Base-by-base conservation (phyloP, 2,888 invertebrate species). In the Portevinia maculata region DNA sequence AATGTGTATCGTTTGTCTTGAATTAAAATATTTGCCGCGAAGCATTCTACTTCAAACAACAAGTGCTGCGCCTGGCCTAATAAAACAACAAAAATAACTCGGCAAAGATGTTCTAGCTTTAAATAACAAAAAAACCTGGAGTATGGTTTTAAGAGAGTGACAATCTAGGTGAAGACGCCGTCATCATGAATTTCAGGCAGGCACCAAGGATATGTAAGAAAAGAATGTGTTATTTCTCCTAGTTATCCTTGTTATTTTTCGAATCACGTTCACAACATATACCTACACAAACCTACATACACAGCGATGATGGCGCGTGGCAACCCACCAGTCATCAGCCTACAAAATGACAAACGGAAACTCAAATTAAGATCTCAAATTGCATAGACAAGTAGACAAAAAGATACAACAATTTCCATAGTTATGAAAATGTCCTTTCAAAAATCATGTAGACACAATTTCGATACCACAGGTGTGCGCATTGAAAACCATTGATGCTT, bases 191-290 rank as follows among this genome's bases (percentile, higher is more conserved):
- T 48, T 69, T 30, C 53, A 50, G 28, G 30, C 24, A 32, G 50
- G 41, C 59, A 30, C 34, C 44, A 39, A 64, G 21, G 28, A 64
- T 64, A 41, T 71, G 57, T 64, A 57, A 41, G 59, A 46, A 34
- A n/a, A n/a, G n/a, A n/a, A n/a, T n/a, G n/a, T 59, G 41, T 67
- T 55, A 32, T 39, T 59, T 59, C 30, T 53, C 11, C 19, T 37
- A 21, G 50, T 65, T 65, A 65, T 62, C 60, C 55, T 64, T 41
- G 50, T 65, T 37, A 71, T 59, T 71, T 71, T 79, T 65, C 73
- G 39, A 65, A 71, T 71, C 78, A 79, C 78, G 78, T 79, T 32
- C 19, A 28, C 19, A 15, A 24, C 39, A 65, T 24, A n/a, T n/a
- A 24, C 24, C 55, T 1, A 34, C 11, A 17, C 19, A 44, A 21